phyloP scores from a whole-genome alignment of 2,113 vertebrate species.

The Bufo bufo region DNA sequence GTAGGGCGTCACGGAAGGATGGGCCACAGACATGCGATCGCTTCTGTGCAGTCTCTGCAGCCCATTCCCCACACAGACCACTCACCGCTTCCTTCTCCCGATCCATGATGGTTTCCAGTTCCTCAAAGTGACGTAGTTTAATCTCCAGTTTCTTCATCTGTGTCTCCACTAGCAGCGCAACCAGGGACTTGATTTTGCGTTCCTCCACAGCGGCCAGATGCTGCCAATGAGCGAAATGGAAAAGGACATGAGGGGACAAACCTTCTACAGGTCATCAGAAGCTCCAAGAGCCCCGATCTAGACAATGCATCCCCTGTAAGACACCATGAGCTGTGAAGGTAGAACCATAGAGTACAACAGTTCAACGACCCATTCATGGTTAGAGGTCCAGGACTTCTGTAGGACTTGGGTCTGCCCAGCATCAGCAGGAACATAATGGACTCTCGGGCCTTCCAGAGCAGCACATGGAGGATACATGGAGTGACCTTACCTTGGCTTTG shows the following conservation, averaged over 20 bases:
- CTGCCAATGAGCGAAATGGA: conserved; percentile 63
- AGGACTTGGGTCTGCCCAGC: too few species aligned
- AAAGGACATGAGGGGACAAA: too few species aligned
- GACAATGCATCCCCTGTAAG: too few species aligned
- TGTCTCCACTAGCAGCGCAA: conserved; percentile 94
- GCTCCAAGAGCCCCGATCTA: too few species aligned
- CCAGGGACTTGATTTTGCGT: conserved; percentile 95
- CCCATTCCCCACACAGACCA: too few species aligned
- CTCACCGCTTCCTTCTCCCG: conserved; percentile 91
- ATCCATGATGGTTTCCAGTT: conserved; percentile 98
- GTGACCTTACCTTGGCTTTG: conserved; percentile 86
- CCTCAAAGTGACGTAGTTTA: conserved; percentile 95
- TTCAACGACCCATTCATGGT: too few species aligned
- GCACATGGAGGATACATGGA: not conserved
- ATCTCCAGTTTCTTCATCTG: conserved; percentile 99
- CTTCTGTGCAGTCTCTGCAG: not conserved
- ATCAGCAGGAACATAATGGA: too few species aligned
- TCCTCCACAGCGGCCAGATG: conserved; percentile 95
- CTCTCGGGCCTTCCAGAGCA: too few species aligned
- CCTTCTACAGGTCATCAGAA: too few species aligned
- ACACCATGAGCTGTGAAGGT: too few species aligned
- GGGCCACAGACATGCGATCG: not conserved
- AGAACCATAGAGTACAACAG: too few species aligned
- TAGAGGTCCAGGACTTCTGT: too few species aligned
- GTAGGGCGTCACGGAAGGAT: not conserved